Evolutionary conservation across 2,113 vertebrate species (phyloP), one percentile per base, ranked within the genome.

Genomic region (Motacilla alba): DNA sequence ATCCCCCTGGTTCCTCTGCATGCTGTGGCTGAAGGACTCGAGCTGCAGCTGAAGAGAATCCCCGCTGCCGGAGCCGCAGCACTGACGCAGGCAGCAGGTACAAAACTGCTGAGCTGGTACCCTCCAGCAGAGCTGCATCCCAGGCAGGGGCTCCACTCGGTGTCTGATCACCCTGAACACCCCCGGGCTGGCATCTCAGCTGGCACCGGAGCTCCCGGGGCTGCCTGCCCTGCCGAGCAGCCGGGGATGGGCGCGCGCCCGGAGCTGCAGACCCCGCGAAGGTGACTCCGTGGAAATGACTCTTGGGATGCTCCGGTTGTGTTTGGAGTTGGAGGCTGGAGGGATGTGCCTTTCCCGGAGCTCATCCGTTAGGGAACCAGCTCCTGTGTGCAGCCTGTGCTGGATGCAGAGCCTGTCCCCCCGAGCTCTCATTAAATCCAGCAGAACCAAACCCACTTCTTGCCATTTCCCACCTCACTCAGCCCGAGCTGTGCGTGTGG

Each of bases 171-270:
- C 53, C n/a, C 55, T 66, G 31, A 9, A 4, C 11, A 7, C 6
- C 16, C 68, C 31, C 3, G 63, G 70, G n/a, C 27, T 58, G 89
- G 50, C 26, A 21, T 13, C 49, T 18, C 20, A 73, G 72, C 37
- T 2, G 52, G n/a, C 33, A 44, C 1, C 18, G 2, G 68, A 49
- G 76, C 60, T 92, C 55, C 67, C 3, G 0, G 2, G 44, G 49
- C 56, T 67, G 30, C n/a, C 23, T 37, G 10, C 62, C 30, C 53
- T 76, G 41, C 68, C 64, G 10, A 30, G 10, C 35, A 6, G 6
- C 58, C 1, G 2, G 73, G 23, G 27, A 79, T 78, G 0, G 2
- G 39, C 0, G 0, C 13, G 0, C 3, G 0, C 20, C 10, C 2
- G 9, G 5, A 20, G 47, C 64, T 3, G 64, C 46, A 44, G 44